Evolutionary conservation across 2,888 invertebrate genomes (phyloP).

Genomic region (Hyposoter didymator): DNA sequence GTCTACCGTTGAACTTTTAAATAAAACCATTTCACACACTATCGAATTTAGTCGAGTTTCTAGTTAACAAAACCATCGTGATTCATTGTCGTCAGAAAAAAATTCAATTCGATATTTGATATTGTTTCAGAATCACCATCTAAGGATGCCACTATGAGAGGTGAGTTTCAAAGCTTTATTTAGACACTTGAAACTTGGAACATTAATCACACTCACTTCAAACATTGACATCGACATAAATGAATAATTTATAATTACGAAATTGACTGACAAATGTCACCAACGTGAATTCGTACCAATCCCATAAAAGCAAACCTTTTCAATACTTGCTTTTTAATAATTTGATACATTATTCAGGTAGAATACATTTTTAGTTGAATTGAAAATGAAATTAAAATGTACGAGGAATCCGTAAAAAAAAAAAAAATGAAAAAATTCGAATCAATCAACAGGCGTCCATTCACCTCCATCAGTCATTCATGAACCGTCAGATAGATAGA

Average conservation of each 20-base stretch:
- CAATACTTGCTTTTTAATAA: background rate
- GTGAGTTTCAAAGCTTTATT: slow-evolving; percentile 72
- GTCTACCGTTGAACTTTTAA: no score
- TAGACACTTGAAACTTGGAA: background rate
- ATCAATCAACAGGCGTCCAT: background rate
- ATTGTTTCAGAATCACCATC: slow-evolving; percentile 78
- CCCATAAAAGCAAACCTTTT: background rate
- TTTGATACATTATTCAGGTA: background rate
- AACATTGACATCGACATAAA: background rate
- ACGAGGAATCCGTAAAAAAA: background rate
- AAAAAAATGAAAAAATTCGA: background rate
- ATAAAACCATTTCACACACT: no score
- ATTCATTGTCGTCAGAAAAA: background rate
- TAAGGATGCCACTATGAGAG: slow-evolving; percentile 82
- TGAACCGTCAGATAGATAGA: slow-evolving; percentile 13
- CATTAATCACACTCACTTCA: slow-evolving; percentile 1
- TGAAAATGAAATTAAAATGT: background rate
- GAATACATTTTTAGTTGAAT: background rate
- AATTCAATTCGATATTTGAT: slow-evolving; percentile 53
- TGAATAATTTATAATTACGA: background rate
- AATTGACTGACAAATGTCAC: background rate
- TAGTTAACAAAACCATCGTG: background rate
- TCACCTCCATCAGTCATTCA: slow-evolving; percentile 17
- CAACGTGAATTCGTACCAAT: background rate
- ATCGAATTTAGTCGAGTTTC: no score